These are phyloP conservation scores for Meles meles DNA, from an alignment of 2,113 vertebrate species.

Conservation along the genomic window DNA sequence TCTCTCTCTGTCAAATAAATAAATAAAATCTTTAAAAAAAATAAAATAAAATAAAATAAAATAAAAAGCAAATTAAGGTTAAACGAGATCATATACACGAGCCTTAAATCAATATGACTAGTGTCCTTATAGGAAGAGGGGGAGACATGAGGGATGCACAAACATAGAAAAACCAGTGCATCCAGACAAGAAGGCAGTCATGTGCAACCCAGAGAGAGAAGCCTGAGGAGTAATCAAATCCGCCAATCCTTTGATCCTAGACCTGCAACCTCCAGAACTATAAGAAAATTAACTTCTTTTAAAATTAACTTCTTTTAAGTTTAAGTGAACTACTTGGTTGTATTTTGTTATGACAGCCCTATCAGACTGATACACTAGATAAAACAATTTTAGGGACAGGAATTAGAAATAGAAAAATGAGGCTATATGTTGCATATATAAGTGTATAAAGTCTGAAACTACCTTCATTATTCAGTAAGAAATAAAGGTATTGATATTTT, in stretches of 20 bases:
- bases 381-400: slow-evolving; percentile 10
- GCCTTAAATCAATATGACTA: neutral
- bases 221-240: neutral
- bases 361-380: neutral
- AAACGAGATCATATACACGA: neutral
- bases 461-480: neutral
- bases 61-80: neutral
- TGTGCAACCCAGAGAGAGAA: neutral
- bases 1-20: too few species aligned
- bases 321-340: neutral
- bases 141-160: neutral
- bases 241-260: neutral
- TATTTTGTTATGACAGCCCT: neutral
- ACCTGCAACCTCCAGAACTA: neutral
- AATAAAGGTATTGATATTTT: neutral
- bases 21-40: too few species aligned
- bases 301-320: neutral
- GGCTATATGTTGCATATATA: neutral
- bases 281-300: neutral
- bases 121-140: neutral
- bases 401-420: neutral
- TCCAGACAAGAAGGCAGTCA: neutral
- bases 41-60: too few species aligned
- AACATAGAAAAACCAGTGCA: neutral
- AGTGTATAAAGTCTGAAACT: neutral